Evolutionary conservation across 30 jellyfish, hydroid and myxozoan genomes (phyloP), one percentile per base, ranked within the genome.

Genomic region (Aurelia sp.): DNA sequence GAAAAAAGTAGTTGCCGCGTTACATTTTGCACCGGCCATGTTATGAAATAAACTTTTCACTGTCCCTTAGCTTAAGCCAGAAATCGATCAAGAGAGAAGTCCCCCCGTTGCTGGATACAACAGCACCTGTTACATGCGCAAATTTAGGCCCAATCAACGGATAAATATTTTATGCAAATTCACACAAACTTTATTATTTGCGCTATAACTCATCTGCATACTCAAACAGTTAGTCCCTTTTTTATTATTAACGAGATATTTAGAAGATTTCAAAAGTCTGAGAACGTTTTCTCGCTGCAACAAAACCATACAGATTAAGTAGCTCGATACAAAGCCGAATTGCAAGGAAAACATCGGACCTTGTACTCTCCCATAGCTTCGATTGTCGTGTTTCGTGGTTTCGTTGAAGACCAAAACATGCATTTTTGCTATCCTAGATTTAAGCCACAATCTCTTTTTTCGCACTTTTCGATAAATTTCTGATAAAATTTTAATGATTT

Each of bases 91-190:
- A 17, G 27, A 1, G 6, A 58, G 8, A 2, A 16, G 6, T 1
- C n/a, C 61, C 79, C 91, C 83, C 78, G 75, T 71, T 71, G 13
- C 35, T 12, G 19, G 4, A 11, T 60, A 41, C 27, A 21, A 27
- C 41, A 41, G 40, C 91, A 82, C 91, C 91, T 82, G 91, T 41
- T 66, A 37, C 23, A 18, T 70, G 33, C 37, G 21, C 73, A 62
- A 11, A 62, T 64, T 62, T 13, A 47, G 31, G 73, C 69, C 62
- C 65, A 66, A 67, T 65, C 58, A 52, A 62, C 30, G 27, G 55
- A 70, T 82, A 55, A 58, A 82, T 68, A 57, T 53, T 66, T 58
- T 44, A 81, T 55, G 52, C 18, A 30, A n/a, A 47, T 66, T 70
- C 79, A 31, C 91, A 71, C 79, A 70, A 44, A 21, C 33, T 4